Evolutionary conservation across 2,888 invertebrate genomes (phyloP).

Genomic region (Hybos culiciformis): DNA sequence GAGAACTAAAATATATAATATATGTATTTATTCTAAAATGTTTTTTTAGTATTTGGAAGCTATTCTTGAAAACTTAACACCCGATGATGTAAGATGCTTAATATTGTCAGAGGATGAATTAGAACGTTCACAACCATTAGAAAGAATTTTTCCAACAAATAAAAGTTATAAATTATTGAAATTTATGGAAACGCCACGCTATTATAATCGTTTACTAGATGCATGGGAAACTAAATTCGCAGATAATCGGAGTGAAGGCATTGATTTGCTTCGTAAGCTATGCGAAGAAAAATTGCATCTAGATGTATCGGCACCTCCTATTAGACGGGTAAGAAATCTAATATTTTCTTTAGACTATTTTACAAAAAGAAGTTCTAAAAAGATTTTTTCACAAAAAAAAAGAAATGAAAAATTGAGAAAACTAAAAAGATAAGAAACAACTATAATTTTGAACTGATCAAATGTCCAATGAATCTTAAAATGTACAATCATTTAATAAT

Average conservation of each 20-base stretch:
- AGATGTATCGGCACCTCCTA: constrained; percentile 49
- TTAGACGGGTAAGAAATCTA: constrained; percentile 39
- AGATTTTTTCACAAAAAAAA: background rate
- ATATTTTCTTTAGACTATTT: background rate
- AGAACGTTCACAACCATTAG: constrained; percentile 49
- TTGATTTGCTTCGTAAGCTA: constrained; percentile 45
- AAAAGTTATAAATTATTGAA: constrained; percentile 62
- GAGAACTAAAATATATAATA: too few relatives aligned
- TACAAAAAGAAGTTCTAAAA: background rate
- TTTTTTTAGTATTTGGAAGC: constrained; percentile 50
- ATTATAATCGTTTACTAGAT: constrained; percentile 83
- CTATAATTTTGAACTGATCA: background rate
- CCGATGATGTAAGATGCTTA: constrained; percentile 80
- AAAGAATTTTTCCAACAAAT: constrained; percentile 72
- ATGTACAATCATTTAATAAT: background rate
- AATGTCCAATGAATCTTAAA: background rate
- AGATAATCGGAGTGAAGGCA: constrained; percentile 42
- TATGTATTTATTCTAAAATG: too few relatives aligned
- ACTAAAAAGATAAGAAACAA: background rate
- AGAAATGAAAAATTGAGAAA: background rate
- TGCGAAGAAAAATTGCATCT: constrained; percentile 60
- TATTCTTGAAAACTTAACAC: constrained; percentile 72
- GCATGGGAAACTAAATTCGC: constrained; percentile 76
- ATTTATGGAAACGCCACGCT: constrained; percentile 69
- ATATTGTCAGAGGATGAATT: constrained; percentile 81